These are phyloP conservation scores for Myripristis murdjan DNA, from an alignment of 2,797 vertebrate genomes.

Conservation along the genomic window DNA sequence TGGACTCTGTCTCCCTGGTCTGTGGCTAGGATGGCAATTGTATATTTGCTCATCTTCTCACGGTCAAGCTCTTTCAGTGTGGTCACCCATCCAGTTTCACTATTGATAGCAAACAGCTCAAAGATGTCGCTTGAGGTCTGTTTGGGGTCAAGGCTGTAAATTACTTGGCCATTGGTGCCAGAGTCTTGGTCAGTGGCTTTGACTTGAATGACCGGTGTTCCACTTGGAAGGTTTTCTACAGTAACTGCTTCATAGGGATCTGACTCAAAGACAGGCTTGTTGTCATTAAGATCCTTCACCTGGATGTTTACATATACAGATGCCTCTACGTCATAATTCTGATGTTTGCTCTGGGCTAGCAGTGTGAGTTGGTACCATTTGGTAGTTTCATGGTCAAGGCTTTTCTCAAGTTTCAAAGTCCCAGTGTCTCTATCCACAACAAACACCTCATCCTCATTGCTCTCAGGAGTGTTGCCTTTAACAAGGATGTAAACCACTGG, in stretches of 20 bases:
- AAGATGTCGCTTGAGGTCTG: slow-evolving; percentile 86
- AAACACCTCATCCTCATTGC: slow-evolving; percentile 94
- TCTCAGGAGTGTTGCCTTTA: slow-evolving; percentile 94
- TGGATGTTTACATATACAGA: slow-evolving; percentile 93
- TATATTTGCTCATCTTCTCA: slow-evolving; percentile 87
- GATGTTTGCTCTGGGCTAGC: slow-evolving; percentile 83
- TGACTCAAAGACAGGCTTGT: slow-evolving; percentile 93
- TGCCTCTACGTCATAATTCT: slow-evolving; percentile 86
- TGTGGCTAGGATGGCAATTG: slow-evolving; percentile 88
- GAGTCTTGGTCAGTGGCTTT: slow-evolving; percentile 94
- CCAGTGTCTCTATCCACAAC: slow-evolving; percentile 92
- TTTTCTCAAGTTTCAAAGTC: slow-evolving; percentile 93
- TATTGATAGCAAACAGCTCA: slow-evolving; percentile 91
- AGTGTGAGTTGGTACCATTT: slow-evolving; percentile 97
- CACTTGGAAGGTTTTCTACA: slow-evolving; percentile 93
- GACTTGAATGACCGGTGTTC: slow-evolving; percentile 92
- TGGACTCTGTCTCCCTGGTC: slow-evolving; percentile 93
- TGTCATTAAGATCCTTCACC: slow-evolving; percentile 96
- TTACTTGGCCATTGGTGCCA: slow-evolving; percentile 92
- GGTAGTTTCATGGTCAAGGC: slow-evolving; percentile 93
- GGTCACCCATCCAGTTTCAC: slow-evolving; percentile 96
- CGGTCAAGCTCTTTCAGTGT: slow-evolving; percentile 95
- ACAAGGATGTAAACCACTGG: slow-evolving; percentile 89
- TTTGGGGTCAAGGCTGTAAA: slow-evolving; percentile 91
- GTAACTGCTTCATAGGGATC: slow-evolving; percentile 92